Evolutionary conservation across 2,113 vertebrate species (phyloP).

Genomic region (Solea senegalensis): DNA sequence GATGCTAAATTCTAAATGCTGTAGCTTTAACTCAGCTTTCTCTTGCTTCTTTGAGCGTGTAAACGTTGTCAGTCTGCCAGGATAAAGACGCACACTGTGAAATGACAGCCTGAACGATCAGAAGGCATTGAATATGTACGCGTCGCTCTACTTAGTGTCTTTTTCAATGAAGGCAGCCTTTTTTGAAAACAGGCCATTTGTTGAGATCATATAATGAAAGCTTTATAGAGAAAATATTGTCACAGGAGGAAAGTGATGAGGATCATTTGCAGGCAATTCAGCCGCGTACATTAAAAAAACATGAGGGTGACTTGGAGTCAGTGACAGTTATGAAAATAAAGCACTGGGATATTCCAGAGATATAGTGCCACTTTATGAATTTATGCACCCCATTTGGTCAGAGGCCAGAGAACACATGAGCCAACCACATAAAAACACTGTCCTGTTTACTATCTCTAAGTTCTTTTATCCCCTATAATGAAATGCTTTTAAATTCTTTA

Average conservation of each 20-base stretch:
- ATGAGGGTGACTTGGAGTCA: background rate
- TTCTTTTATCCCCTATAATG: background rate
- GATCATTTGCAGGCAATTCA: background rate
- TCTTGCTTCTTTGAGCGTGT: background rate
- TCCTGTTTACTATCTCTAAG: constrained; percentile 40
- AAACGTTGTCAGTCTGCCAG: background rate
- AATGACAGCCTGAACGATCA: background rate
- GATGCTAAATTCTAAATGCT: too few relatives aligned
- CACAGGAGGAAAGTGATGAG: background rate
- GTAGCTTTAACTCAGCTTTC: too few relatives aligned
- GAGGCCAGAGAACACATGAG: constrained; percentile 8
- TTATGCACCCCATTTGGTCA: constrained; percentile 5
- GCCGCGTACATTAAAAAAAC: background rate
- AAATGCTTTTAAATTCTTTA: constrained; percentile 28
- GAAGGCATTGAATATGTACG: background rate
- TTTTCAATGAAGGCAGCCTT: background rate
- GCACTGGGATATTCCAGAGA: constrained; percentile 35
- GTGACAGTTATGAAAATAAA: constrained; percentile 55
- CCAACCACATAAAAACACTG: constrained; percentile 25
- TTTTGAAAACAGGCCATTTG: background rate
- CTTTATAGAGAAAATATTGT: background rate
- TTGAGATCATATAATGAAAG: background rate
- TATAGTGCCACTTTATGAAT: constrained; percentile 24
- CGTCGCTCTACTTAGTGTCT: constrained; percentile 10
- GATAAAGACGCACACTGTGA: background rate